Evolutionary conservation across 2,888 invertebrate species (phyloP).

Genomic region (Himalopsyche anomala): DNA sequence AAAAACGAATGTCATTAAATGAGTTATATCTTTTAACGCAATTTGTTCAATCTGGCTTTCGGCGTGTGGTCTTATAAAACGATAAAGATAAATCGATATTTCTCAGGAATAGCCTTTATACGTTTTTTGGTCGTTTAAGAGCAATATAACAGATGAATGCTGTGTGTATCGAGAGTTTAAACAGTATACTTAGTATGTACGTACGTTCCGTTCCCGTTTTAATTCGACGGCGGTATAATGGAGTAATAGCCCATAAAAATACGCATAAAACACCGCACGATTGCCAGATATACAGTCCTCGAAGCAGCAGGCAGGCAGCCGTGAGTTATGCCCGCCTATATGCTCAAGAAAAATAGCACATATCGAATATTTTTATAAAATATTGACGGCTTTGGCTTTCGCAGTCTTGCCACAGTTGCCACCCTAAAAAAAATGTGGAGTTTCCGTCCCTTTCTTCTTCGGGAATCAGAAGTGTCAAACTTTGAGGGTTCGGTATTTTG

Average conservation of each 20-base stretch:
- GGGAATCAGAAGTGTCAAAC: neutral
- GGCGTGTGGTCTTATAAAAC: too few species aligned
- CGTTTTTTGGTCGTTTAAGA: too few species aligned
- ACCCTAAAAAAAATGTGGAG: neutral
- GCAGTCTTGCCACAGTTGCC: neutral
- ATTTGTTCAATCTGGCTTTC: too few species aligned
- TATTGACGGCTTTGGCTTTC: neutral
- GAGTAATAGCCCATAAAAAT: constrained; percentile 9
- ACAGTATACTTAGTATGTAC: neutral
- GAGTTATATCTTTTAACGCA: too few species aligned
- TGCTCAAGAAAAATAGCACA: constrained; percentile 1
- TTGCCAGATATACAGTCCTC: neutral
- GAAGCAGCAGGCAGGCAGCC: neutral
- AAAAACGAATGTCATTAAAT: too few species aligned
- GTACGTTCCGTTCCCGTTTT: neutral
- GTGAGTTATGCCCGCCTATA: neutral
- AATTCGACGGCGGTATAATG: neutral
- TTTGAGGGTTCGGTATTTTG: too few species aligned
- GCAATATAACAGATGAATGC: too few species aligned
- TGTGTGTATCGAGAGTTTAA: too few species aligned
- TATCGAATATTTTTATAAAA: constrained; percentile 16
- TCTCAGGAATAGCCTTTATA: too few species aligned
- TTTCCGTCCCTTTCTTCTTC: neutral
- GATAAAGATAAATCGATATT: too few species aligned
- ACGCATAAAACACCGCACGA: constrained; percentile 29